phyloP scores from a whole-genome alignment of 2,797 vertebrate species.

The Thripadectes ignobilis region DNA sequence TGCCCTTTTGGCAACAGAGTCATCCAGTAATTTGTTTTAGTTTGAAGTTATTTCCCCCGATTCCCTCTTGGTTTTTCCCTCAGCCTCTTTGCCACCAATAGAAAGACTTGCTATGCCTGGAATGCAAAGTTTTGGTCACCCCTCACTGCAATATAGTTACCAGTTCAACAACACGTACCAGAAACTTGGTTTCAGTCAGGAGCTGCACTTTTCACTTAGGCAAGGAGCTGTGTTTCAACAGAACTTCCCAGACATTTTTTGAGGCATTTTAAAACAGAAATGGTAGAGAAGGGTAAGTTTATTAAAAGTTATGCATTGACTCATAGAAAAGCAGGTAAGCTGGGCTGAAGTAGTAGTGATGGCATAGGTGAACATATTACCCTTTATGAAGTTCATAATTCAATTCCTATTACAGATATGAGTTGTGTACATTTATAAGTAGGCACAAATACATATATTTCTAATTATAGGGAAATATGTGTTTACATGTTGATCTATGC shows the following conservation, averaged over 20 bases:
- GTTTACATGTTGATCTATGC: background rate
- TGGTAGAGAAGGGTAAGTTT: background rate
- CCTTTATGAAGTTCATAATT: background rate
- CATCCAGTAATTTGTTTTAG: conserved; percentile 46
- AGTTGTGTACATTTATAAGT: background rate
- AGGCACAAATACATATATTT: background rate
- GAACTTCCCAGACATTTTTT: background rate
- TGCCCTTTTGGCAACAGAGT: conserved; percentile 38
- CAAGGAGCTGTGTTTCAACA: background rate
- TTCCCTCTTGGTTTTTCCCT: conserved; percentile 6
- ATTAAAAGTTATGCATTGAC: background rate
- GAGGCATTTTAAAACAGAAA: background rate
- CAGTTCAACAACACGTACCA: background rate
- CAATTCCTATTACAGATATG: background rate
- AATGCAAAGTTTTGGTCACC: background rate
- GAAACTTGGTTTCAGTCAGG: conserved; percentile 19
- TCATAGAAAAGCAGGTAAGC: background rate
- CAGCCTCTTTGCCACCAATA: background rate
- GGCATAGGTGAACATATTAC: background rate
- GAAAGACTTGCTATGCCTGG: conserved; percentile 22
- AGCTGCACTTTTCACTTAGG: background rate
- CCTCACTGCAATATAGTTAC: background rate
- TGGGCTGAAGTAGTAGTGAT: background rate
- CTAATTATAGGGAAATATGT: background rate
- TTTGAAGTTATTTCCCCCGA: conserved; percentile 17